Base-by-base conservation (phyloP, 2,888 invertebrate species). In the Pyrgus malvae region DNA sequence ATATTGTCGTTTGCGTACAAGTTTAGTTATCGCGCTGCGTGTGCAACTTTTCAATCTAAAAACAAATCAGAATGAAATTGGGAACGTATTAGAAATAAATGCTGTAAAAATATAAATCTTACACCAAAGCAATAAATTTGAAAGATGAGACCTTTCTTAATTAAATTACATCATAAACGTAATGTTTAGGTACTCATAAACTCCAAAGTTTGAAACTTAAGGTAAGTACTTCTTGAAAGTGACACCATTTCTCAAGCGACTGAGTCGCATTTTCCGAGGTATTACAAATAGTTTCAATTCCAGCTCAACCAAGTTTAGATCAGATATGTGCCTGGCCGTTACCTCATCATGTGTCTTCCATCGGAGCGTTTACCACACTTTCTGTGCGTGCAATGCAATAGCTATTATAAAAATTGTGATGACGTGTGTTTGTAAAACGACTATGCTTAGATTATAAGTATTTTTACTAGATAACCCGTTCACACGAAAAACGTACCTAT, bases 291-390 rank as follows among this genome's bases (percentile, higher is more conserved):
- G 27, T 19, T 27, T 27, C 27, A 27, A 37, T 29, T 48, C 12
- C 17, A 38, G 3, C 48, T 12, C 7, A 12, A 33, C 31, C 31
- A 8, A 21, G 2, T 12, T 48, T 29, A 38, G 19, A 38, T 38
- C 48, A 29, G 27, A 48, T 48, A 25, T 17, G 11, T 25, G 11
- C 21, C 7, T 7, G 16, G 4, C 35, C 25, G 17, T 48, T 48
- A 27, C 48, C 16, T 16, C 48, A 48, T 37, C 37, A 41, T 14
- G 9, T 16, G 37, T 46, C 21, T 48, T 37, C 48, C 37, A 37
- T 7, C 48, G 33, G 33, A 33, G 37, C 27, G 17, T 14, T 48
- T 37, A 27, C 48, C 37, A 48, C 48, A 12, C 25, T 27, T n/a
- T 12, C 21, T 21, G 33, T 45, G 31, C 45, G 14, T 25, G 25